Base-by-base conservation (phyloP, 2,797 vertebrate species). In the Karalla daura region DNA sequence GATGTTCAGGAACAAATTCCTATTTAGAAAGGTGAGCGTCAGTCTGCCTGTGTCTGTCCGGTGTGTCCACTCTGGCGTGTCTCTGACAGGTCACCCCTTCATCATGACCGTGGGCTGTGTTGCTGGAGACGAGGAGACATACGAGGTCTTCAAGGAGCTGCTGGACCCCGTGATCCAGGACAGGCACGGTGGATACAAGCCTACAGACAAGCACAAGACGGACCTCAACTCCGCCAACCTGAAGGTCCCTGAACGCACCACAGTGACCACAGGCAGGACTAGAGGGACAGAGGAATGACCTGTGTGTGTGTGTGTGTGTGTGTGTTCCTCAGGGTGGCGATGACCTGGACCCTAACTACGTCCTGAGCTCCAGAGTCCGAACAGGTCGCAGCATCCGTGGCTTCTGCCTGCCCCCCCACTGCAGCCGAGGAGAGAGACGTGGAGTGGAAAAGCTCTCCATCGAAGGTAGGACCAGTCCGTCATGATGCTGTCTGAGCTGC, bases 71-170 rank as follows among this genome's bases (percentile, higher is more conserved):
- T 20, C 15, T 86, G 64, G 72, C 54, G 49, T 33, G 23, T 52
- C 61, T 20, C 0, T 73, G 28, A 44, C 83, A 98, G 98, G 97
- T 49, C 97, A 99, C 79, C 96, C 97, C 47, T 99, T 90, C 88
- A 98, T 98, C 85, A 93, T 98, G 97, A 98, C 97, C 0, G 96
- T 99, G 91, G 97, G 97, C 74, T 96, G 95, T 0, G 96, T 96
- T 49, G 96, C 96, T 30, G 97, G 97, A 12, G 97, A 99, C 52
- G 97, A 98, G 88, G 96, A 99, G 67, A 93, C 89, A 0, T 99
- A 99, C 25, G 95, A 95, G 0, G 95, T 96, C 36, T 98, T 97
- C 88, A 94, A 95, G 70, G 96, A 96, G 59, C 92, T 94, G 46
- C 81, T 94, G 90, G 97, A 99, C 89, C 96, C 96, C 2, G 88